Conservation (phyloP, 2,797 vertebrate species). For the Pantherophis vulpinus region DNA sequence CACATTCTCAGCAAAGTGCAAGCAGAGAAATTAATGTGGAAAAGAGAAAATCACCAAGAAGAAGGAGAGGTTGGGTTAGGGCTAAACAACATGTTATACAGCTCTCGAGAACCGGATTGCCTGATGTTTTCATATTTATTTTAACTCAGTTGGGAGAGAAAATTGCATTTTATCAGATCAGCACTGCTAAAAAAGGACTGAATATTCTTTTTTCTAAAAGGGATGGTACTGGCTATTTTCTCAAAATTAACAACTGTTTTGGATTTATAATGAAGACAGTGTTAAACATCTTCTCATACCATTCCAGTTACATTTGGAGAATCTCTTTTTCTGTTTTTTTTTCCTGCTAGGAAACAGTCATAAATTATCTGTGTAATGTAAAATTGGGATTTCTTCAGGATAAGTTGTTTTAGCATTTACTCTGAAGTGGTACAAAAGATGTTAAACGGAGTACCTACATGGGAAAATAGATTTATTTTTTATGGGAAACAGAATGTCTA, state of each 20-base stretch:
- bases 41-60: neutral
- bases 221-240: neutral
- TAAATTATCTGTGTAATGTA: neutral
- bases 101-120: neutral
- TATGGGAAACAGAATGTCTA: neutral
- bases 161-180: neutral
- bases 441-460: neutral
- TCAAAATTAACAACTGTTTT: neutral
- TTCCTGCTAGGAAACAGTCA: neutral
- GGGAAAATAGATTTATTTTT: neutral
- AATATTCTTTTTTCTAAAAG: neutral
- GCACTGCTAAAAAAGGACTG: neutral
- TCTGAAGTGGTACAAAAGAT: neutral
- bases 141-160: neutral
- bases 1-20: conserved; percentile 1
- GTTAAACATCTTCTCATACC: neutral
- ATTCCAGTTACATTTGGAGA: neutral
- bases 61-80: neutral
- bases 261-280: neutral
- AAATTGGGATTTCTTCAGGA: neutral
- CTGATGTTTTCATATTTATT: neutral
- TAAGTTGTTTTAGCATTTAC: neutral
- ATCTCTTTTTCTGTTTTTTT: neutral
- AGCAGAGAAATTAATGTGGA: conserved; percentile 3
- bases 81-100: neutral